These are phyloP conservation scores for Trinorchestia longiramus DNA, from an alignment of 1,140 invertebrate genomes.

Conservation along the genomic window DNA sequence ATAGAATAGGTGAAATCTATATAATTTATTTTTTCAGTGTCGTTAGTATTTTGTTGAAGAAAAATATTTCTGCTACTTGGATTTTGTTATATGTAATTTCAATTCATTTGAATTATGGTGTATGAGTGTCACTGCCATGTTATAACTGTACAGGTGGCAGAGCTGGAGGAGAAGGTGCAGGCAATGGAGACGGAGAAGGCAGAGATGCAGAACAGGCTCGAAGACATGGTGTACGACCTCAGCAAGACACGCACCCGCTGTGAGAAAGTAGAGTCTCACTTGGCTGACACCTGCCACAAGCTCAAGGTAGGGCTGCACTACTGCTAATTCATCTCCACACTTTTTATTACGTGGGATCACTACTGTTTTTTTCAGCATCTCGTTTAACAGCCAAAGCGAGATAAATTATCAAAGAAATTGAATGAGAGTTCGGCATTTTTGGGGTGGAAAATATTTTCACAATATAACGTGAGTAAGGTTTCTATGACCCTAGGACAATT, in stretches of 20 bases:
- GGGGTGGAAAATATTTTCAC: too few relatives aligned
- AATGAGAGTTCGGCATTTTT: too few relatives aligned
- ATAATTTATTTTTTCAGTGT: too few relatives aligned
- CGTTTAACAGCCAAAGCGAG: too few relatives aligned
- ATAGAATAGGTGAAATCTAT: too few relatives aligned
- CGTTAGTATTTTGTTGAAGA: background rate
- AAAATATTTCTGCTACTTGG: background rate
- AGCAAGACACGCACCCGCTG: constrained; percentile 88
- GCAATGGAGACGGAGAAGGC: constrained; percentile 93
- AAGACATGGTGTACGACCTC: constrained; percentile 94
- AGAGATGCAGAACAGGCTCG: constrained; percentile 94
- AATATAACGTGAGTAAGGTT: background rate
- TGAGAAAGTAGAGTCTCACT: constrained; percentile 78
- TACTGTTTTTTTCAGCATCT: too few relatives aligned
- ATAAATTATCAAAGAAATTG: too few relatives aligned
- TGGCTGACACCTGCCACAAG: constrained; percentile 67
- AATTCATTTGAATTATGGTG: background rate
- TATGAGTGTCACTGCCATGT: constrained; percentile 57
- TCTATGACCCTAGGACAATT: background rate
- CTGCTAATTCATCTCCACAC: background rate
- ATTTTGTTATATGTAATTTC: background rate
- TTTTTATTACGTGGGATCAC: background rate
- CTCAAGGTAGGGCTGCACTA: constrained; percentile 55
- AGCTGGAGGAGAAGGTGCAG: constrained; percentile 90
- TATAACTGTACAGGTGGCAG: constrained; percentile 77